Percentiles rank a stretch among this genome's conserved stretches.
These are phyloP conservation scores for Lasioglossum lativentre DNA, from an alignment of 2,888 invertebrate species.

Conservation along the genomic window DNA sequence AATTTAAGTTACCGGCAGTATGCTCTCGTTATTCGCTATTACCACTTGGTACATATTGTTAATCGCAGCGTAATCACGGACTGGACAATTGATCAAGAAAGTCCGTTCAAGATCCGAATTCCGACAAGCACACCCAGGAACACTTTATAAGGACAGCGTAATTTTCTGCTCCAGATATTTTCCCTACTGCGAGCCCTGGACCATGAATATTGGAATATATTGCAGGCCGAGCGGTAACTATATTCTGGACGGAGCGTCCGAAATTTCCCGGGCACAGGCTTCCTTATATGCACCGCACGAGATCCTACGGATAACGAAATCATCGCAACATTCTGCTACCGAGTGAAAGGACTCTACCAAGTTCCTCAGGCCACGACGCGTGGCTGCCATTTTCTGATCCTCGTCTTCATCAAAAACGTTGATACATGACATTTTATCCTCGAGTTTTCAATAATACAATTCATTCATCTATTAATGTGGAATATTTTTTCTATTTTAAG, in stretches of 20 bases:
- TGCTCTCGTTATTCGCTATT: no score
- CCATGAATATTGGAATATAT: conserved; percentile 16
- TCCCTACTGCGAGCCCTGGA: neutral
- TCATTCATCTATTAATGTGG: no score
- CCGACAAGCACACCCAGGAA: neutral
- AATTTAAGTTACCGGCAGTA: neutral
- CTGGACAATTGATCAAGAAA: neutral
- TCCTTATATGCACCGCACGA: conserved; percentile 7
- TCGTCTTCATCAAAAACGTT: neutral
- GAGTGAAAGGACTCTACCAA: neutral
- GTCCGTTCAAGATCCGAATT: neutral
- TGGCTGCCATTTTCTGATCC: neutral
- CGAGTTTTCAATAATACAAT: no score
- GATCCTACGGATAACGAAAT: conserved; percentile 21
- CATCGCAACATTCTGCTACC: conserved; percentile 6
- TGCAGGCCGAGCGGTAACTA: conserved; percentile 6
- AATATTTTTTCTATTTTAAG: no score
- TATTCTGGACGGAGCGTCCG: neutral
- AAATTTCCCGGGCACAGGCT: conserved; percentile 18
- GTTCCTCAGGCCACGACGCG: neutral
- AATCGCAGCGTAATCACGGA: neutral
- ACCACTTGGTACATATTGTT: neutral
- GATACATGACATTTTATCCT: no score
- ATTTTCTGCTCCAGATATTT: conserved; percentile 31
- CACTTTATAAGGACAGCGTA: neutral